Conservation (phyloP, 2,888 invertebrate genomes). For the Allophyes oxyacanthae region DNA sequence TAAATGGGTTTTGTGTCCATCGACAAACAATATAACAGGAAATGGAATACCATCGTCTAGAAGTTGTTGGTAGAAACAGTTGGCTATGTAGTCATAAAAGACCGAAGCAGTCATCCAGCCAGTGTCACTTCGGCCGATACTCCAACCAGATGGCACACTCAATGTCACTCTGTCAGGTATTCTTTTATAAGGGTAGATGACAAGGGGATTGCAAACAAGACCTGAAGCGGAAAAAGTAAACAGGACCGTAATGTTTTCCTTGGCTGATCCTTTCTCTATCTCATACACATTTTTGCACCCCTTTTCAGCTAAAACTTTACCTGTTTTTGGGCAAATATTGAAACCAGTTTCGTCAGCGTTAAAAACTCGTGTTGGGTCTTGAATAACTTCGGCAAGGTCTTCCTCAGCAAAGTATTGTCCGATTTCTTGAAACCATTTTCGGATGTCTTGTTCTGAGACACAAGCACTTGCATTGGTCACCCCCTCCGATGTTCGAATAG, state of each 20-base stretch:
- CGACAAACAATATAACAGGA: constrained; percentile 45
- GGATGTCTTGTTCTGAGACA: too few species aligned
- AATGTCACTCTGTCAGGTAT: constrained; percentile 10
- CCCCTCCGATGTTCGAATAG: too few species aligned
- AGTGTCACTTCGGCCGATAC: constrained; percentile 21
- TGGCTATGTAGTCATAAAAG: constrained; percentile 26
- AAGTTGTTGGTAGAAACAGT: constrained; percentile 19
- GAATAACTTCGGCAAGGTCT: constrained; percentile 2
- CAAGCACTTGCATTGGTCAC: too few species aligned
- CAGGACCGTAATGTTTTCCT: constrained; percentile 21
- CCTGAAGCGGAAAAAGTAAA: constrained; percentile 27
- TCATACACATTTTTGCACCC: constrained; percentile 36
- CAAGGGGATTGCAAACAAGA: constrained; percentile 4
- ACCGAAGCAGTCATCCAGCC: constrained; percentile 22
- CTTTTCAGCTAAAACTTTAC: constrained; percentile 32
- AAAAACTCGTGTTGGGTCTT: constrained; percentile 16
- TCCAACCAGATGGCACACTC: constrained; percentile 24
- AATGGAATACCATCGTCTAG: constrained; percentile 15
- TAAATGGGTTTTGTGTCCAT: constrained; percentile 48
- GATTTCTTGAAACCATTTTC: too few species aligned
- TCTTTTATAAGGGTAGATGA: constrained; percentile 19
- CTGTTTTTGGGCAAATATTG: constrained; percentile 29
- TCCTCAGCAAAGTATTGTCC: too few species aligned
- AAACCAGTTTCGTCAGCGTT: constrained; percentile 30
- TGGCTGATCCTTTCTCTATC: constrained; percentile 22